Conservation (phyloP, 1,140 invertebrate species). For the Potamilus streckersoni region DNA sequence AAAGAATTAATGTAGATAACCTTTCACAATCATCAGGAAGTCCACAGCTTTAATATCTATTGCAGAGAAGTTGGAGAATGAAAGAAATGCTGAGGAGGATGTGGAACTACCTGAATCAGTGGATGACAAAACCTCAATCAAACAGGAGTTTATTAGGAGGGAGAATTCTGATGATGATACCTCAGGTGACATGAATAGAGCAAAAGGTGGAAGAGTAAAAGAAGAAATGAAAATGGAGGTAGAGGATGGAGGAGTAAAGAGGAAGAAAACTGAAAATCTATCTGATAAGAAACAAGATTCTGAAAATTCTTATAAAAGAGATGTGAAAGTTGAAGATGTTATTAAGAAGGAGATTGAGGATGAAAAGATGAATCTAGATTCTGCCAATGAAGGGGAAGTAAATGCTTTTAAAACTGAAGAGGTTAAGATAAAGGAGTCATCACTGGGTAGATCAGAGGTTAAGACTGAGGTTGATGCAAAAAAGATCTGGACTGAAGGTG, state of each 20-base stretch:
- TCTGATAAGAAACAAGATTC: not conserved
- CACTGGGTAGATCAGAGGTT: slow-evolving; percentile 31
- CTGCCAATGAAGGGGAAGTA: too few species aligned
- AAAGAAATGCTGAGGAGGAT: slow-evolving; percentile 8
- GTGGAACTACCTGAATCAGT: slow-evolving; percentile 1
- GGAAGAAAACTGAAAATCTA: slow-evolving; percentile 3
- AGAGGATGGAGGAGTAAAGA: slow-evolving; percentile 9
- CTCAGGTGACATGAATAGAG: slow-evolving; percentile 7
- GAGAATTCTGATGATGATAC: slow-evolving; percentile 12
- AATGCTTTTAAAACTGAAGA: slow-evolving; percentile 10
- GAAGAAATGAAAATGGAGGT: slow-evolving; percentile 17
- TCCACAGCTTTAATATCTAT: too few species aligned
- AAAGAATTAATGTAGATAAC: too few species aligned
- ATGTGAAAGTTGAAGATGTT: not conserved
- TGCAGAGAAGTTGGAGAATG: slow-evolving; percentile 3
- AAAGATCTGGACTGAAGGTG: slow-evolving; percentile 33
- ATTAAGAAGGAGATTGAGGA: not conserved
- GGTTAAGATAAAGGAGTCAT: slow-evolving; percentile 14
- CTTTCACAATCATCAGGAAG: too few species aligned
- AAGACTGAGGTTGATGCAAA: slow-evolving; percentile 23
- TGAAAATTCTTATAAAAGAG: not conserved
- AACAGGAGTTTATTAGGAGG: slow-evolving; percentile 2
- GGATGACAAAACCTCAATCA: not conserved
- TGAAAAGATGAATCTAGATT: not conserved
- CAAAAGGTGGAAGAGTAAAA: slow-evolving; percentile 13